Evolutionary conservation across 2,797 vertebrate species (phyloP).

Genomic region (Kryptopterus vitreolus): DNA sequence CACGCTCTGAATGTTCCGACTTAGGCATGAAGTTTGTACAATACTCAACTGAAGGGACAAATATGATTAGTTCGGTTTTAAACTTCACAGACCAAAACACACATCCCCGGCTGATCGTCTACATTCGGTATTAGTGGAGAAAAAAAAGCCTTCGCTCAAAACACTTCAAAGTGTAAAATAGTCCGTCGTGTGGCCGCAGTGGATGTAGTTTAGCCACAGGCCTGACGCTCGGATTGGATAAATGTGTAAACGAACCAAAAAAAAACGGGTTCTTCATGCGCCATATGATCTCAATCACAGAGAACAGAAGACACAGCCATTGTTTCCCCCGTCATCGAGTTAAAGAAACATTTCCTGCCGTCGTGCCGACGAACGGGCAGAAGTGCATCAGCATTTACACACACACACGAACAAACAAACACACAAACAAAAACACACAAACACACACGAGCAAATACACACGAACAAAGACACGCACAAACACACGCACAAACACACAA

Average conservation of each 20-base stretch:
- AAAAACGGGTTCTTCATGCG: constrained; percentile 2
- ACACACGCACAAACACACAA: neutral
- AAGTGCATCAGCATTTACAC: neutral
- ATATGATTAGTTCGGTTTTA: no score
- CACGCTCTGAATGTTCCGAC: neutral
- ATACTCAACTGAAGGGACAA: neutral
- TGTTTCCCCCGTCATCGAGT: neutral
- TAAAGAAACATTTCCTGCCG: constrained; percentile 22
- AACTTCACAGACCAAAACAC: neutral
- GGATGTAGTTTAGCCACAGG: neutral
- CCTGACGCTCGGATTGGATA: neutral
- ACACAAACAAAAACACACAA: neutral
- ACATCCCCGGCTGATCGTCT: neutral
- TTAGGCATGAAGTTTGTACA: neutral
- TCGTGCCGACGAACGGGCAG: constrained; percentile 15
- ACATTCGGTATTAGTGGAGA: neutral
- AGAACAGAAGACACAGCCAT: neutral
- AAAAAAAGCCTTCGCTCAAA: neutral
- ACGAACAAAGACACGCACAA: neutral
- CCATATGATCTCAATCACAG: constrained; percentile 31
- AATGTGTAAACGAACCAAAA: neutral
- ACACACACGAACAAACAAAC: neutral
- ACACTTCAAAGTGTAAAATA: neutral
- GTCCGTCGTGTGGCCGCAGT: no score
- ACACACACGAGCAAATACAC: neutral